These are phyloP conservation scores for Proctacanthus coquilletti DNA, from an alignment of 1,140 invertebrate species.

Conservation along the genomic window DNA sequence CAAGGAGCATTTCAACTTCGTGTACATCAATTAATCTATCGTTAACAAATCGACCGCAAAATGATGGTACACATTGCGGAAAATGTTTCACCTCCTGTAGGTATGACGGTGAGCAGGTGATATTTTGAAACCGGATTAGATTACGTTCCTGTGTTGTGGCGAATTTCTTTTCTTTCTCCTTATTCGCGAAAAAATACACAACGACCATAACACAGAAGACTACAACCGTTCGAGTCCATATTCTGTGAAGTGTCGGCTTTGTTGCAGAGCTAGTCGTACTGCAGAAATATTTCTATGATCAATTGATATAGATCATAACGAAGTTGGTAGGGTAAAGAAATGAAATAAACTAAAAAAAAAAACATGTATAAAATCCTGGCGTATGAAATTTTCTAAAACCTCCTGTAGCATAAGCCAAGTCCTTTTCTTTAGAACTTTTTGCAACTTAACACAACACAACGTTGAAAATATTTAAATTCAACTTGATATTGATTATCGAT, in stretches of 20 bases:
- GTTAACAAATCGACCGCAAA: constrained; percentile 61
- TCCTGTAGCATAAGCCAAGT: no score
- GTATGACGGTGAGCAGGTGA: constrained; percentile 45
- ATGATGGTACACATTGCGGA: constrained; percentile 51
- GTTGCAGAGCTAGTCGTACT: no score
- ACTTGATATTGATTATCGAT: no score
- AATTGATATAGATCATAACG: no score
- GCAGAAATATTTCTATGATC: no score
- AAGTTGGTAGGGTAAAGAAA: no score
- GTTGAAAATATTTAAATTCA: no score
- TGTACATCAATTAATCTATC: constrained; percentile 51
- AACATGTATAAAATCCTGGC: no score
- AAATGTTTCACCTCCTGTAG: constrained; percentile 36
- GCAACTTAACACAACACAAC: no score
- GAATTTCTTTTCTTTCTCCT: constrained; percentile 37
- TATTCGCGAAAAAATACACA: constrained; percentile 46
- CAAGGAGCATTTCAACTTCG: constrained; percentile 49
- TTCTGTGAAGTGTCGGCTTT: constrained; percentile 5
- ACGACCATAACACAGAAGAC: constrained; percentile 36
- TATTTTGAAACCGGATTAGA: constrained; percentile 36
- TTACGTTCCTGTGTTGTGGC: constrained; percentile 45
- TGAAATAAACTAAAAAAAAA: no score
- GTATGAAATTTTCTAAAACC: no score
- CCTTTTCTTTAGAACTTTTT: no score
- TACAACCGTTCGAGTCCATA: constrained; percentile 23